Evolutionary conservation across 2,888 invertebrate genomes (phyloP), one percentile per base, ranked within the genome.

Genomic region (Caradrina clavipalpis): DNA sequence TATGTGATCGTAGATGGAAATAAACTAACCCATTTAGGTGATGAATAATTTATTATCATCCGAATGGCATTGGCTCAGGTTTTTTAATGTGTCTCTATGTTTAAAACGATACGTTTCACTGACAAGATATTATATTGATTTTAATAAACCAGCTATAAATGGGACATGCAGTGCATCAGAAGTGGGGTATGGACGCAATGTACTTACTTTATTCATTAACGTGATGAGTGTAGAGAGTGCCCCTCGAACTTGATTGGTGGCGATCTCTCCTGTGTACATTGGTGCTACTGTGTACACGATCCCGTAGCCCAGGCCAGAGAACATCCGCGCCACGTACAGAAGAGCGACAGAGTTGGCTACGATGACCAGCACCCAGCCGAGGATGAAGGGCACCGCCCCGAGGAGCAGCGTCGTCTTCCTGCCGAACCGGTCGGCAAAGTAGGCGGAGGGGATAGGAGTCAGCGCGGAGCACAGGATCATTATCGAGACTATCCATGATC

Each of bases 311-410:
- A 97, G 88, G 0, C 97, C 97, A 47, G 97, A 97, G 87, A 97
- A 95, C 92, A 97, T 96, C 53, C 97, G 91, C 0, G 97, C 95
- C 8, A 96, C 92, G 89, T 97, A 97, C n/a, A 97, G 93, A 57
- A 96, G 86, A 53, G 95, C 90, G 1, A 97, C 96, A 6, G 95
- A 96, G 62, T 95, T 93, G 39, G 97, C 97, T 47, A 96, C 90
- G 76, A 97, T 96, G 80, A 97, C 96, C 80, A 97, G 91, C 47
- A 97, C 87, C 97, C 97, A 97, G 73, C 97, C 96, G 50, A 96
- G 61, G 76, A 97, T 96, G 83, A 97, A 96, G 0, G 97, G 97
- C 10, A 97, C 83, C 0, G 97, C 96, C 17, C 97, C 95, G 49
- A 97, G 88, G 17, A 97, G 92, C 1, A 97, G 93, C n/a, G 97